Evolutionary conservation across 2,797 vertebrate species (phyloP), one percentile per base, ranked within the genome.

Genomic region (Cyprinodon diabolis): DNA sequence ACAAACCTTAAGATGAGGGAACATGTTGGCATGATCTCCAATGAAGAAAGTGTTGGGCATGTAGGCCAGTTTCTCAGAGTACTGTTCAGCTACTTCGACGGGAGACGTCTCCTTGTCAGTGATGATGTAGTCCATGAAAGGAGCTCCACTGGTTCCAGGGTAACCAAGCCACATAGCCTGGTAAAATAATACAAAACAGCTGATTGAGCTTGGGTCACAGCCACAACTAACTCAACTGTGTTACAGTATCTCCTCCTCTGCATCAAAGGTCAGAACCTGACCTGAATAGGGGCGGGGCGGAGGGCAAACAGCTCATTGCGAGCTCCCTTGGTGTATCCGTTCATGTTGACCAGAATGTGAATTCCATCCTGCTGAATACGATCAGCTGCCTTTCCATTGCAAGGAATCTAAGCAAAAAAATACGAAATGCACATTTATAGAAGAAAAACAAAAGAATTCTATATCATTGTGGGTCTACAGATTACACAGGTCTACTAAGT

Each of bases 41-140:
- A 99, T 99, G 84, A 99, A 99, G 93, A 99, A 99, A 10, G 98
- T 99, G 82, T 99, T 88, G 6, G 98, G 98, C 98, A 99, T 99
- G 90, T 98, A 99, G 77, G 98, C 98, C 83, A 99, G 85, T 88
- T 99, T 99, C 90, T 99, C 98, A 2, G 98, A 99, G 91, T 98
- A 99, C 78, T 99, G 98, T 84, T 99, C 98, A 69, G 96, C 96
- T 60, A 99, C 94, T 76, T 99, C 98, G 5, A 95, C 25, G 13
- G 98, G 98, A 3, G 98, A 99, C 0, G 98, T 99, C 92, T 98
- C 98, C 90, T 97, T 97, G 91, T 99, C 98, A 57, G 95, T 95
- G 87, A 99, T 93, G 56, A 99, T 97, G 85, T 99, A 99, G 90
- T 99, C 98, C 98, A 99, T 99, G 88, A 99, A 99, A 55, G 97